Evolutionary conservation across 2,888 invertebrate species (phyloP), one percentile per base, ranked within the genome.

Genomic region (Lysandra coridon): DNA sequence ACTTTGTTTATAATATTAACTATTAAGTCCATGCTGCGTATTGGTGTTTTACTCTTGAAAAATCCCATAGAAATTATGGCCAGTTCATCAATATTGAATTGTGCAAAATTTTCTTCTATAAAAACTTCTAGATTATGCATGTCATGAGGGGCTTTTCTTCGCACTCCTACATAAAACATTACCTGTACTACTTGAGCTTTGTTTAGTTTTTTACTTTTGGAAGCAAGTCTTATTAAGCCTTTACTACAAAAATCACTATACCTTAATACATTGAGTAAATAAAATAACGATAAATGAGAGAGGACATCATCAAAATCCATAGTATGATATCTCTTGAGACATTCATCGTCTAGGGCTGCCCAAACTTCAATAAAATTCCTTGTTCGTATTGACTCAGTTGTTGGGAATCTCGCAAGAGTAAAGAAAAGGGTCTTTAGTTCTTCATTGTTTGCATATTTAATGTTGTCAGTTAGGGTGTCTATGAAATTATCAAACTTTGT

Each of bases 21-120:
- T 0, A 96, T 79, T 73, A 97, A 84, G 0, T 88, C 85, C 3
- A 86, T 83, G 87, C 91, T 95, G 81, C 95, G 94, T 78, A 98
- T 93, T 23, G 93, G 95, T 1, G 96, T 96, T 90, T 96, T 95
- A 23, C 96, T 96, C 91, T 97, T 97, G 85, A 98, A 98, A 87
- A 97, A 97, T 0, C 97, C 97, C 95, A 97, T 96, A 4, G 96
- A 95, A 83, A 97, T 95, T 17, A 98, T 95, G 14, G 96, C 96
- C 80, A 97, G 88, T 86, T 98, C 97, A 82, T 96, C 95, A 6
- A 96, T 83, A 37, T 91, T 94, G 86, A 97, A 95, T 40, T 95
- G 86, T 7, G 95, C 85, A n/a, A 96, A 91, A 79, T 90, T 88
- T 4, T 93, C 86, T 53, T 93, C 88, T 79, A 97, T 84, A 73